Evolutionary conservation across 1,140 invertebrate species (phyloP), one percentile per base, ranked within the genome.

Genomic region (Brachionus sp.): DNA sequence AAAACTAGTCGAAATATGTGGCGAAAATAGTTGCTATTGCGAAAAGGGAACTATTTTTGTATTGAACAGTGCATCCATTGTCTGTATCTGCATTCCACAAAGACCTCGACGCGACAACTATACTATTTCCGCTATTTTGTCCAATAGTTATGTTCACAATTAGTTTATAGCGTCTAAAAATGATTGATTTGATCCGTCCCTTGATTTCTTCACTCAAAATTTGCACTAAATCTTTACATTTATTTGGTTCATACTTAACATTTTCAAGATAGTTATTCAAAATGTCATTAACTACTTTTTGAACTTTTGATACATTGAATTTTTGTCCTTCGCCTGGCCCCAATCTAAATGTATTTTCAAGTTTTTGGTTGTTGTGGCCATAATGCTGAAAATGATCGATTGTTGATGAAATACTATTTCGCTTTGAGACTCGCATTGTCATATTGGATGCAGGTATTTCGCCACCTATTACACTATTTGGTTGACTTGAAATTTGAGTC

Each of bases 271-370:
- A 77, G 13, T 64, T 64, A 9, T 84, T 77, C 9, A 87, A 83
- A 13, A 86, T 85, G n/a, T 85, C 84, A 50, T 42, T 84, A 62
- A 87, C 86, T 46, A 85, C 16, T 33, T 84, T 77, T 64, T 86
- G 84, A 53, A 86, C 85, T 29, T 68, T 39, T n/a, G 44, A 64
- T 5, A 83, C 46, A 73, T 84, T 83, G 78, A 86, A 86, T 35
- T 73, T 84, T 33, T 85, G 73, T n/a, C 82, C 84, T 37, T 84
- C 77, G 16, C 82, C 50, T 6, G 86, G 86, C 16, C 70, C 82
- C 53, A 86, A 75, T 12, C 83, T 83, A 83, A 84, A 86, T 0
- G 85, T 86, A 83, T 86, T 86, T 33, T 85, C 86, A 9, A 84
- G 25, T 23, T 83, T 82, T 37, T 70, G 66, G 5, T 42, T 29